Evolutionary conservation across 2,888 invertebrate genomes (phyloP).

Genomic region (Euproctis similis): DNA sequence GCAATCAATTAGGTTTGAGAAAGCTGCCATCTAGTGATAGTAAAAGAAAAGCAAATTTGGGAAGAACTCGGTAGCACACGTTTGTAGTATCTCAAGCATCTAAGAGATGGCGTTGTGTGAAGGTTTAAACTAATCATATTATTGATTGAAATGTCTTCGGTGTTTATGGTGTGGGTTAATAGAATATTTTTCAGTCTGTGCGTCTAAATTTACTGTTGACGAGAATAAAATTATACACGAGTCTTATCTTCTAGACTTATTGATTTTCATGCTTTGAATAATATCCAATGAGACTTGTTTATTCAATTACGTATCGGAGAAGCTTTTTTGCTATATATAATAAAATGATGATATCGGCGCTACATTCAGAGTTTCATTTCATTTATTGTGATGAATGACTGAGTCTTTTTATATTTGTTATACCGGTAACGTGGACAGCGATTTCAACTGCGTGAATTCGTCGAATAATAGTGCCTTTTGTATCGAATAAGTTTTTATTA

Average conservation of each 20-base stretch:
- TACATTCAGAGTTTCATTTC: background rate
- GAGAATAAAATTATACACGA: slow-evolving; percentile 18
- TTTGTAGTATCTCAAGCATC: slow-evolving; percentile 9
- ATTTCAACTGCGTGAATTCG: too few relatives aligned
- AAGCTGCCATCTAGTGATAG: slow-evolving; percentile 18
- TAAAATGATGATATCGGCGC: background rate
- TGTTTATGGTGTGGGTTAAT: slow-evolving; percentile 3
- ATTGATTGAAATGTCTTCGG: slow-evolving; percentile 16
- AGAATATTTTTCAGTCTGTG: slow-evolving; percentile 17
- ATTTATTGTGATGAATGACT: too few relatives aligned
- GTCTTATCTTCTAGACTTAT: slow-evolving; percentile 10
- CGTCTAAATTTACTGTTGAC: slow-evolving; percentile 20
- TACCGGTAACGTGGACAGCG: too few relatives aligned
- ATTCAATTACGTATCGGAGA: slow-evolving; percentile 1
- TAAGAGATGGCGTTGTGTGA: slow-evolving; percentile 19
- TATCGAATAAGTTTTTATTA: too few relatives aligned
- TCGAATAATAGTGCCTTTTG: too few relatives aligned
- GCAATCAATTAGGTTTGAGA: slow-evolving; percentile 7
- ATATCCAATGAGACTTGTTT: background rate
- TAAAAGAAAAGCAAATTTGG: slow-evolving; percentile 8
- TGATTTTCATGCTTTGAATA: slow-evolving; percentile 8
- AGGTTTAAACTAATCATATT: slow-evolving; percentile 11
- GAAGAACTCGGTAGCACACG: background rate
- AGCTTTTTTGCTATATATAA: background rate
- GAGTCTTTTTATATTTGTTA: too few relatives aligned